Evolutionary conservation across 2,113 vertebrate species (phyloP).

Genomic region (Artemisiospiza belli): DNA sequence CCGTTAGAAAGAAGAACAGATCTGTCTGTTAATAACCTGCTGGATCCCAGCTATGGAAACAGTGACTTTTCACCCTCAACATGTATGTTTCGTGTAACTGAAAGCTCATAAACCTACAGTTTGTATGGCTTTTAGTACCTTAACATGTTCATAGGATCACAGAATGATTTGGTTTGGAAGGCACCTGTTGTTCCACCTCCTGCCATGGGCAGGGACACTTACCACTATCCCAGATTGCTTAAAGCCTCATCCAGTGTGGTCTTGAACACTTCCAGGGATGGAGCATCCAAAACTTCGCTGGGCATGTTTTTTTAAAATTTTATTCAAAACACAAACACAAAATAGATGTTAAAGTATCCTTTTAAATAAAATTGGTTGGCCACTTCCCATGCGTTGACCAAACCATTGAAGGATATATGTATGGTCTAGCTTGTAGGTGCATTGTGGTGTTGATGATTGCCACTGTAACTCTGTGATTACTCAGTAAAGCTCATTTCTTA

Average conservation of each 20-base stretch:
- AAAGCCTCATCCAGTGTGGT: background rate
- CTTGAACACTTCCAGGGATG: background rate
- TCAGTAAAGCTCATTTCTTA: background rate
- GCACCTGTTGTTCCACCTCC: background rate
- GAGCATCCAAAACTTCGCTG: background rate
- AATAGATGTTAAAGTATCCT: background rate
- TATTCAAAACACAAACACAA: background rate
- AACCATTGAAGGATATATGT: background rate
- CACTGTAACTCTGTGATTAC: background rate
- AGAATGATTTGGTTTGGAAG: background rate
- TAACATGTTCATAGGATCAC: background rate
- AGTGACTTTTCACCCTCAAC: slow-evolving; percentile 77
- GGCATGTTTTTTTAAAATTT: background rate
- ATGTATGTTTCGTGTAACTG: slow-evolving; percentile 75
- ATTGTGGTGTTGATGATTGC: background rate
- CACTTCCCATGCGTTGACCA: rapidly evolving
- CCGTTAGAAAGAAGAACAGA: slow-evolving; percentile 82
- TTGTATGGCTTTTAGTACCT: background rate
- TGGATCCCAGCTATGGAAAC: slow-evolving; percentile 80
- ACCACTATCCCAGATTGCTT: background rate
- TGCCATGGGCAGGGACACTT: background rate
- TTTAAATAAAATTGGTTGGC: background rate
- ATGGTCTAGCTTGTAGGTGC: background rate
- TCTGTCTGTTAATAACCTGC: slow-evolving; percentile 70
- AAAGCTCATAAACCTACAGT: background rate